Conservation (phyloP, 2,888 invertebrate species). For the Lasioglossum oenotherae region DNA sequence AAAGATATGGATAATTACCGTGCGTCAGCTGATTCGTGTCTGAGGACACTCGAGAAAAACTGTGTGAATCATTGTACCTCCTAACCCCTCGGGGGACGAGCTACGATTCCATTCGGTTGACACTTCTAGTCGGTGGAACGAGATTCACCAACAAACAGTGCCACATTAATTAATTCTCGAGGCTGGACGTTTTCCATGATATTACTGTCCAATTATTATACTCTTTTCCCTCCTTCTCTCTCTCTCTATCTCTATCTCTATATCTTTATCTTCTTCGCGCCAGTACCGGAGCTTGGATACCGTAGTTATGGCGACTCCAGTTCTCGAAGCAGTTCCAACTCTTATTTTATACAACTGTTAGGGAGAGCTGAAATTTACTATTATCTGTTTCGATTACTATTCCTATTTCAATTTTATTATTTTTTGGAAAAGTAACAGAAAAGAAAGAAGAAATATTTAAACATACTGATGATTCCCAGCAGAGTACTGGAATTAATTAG, state of each 20-base stretch:
- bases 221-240: slow-evolving; percentile 12
- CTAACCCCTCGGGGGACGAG: not conserved
- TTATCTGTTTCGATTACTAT: not conserved
- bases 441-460: too few species aligned
- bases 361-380: not conserved
- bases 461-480: too few species aligned
- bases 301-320: not conserved
- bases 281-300: not conserved
- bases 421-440: not conserved
- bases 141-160: slow-evolving; percentile 49
- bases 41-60: slow-evolving; percentile 4
- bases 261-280: not conserved
- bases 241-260: not conserved
- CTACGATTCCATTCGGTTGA: slow-evolving; percentile 40
- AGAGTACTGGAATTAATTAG: not conserved
- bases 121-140: slow-evolving; percentile 32
- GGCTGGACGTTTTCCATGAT: slow-evolving; percentile 58
- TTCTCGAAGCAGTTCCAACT: not conserved
- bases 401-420: not conserved
- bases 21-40: slow-evolving; percentile 16
- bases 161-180: slow-evolving; percentile 58
- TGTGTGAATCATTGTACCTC: slow-evolving; percentile 9
- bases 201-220: slow-evolving; percentile 45
- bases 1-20: not conserved
- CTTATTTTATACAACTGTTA: not conserved